Evolutionary conservation across 23 tunicate genomes (phyloP), one percentile per base, ranked within the genome.

Genomic region (Pegea sp.): DNA sequence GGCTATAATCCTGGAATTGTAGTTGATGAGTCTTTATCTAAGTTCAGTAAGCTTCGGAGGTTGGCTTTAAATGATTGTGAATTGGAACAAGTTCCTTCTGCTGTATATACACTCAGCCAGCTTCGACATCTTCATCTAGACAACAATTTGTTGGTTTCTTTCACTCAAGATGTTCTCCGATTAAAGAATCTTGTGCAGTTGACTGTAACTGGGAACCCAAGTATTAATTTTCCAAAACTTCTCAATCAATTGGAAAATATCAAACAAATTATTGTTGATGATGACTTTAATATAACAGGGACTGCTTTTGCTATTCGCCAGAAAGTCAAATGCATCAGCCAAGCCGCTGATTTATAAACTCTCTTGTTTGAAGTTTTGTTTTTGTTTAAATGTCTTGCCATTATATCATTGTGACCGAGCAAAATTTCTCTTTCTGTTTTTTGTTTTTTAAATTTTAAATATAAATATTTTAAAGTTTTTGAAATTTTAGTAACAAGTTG

Each of bases 31-130:
- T 56, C 60, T 19, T 58, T 84, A n/a, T 68, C 78, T 32, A 77
- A 77, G 44, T 63, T 84, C 31, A 63, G 95, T 72, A 77, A 63
- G 22, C 33, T 84, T 50, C 80, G 65, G 44, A 73, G 64, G 49
- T 84, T 84, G 0, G 86, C 86, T 13, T 31, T 84, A 44, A 84
- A 84, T 43, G 69, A 52, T 21, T 84, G 95, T 51, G 95, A 33
- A 3, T 58, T 84, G 25, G 68, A 58, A 22, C 26, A 31, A 20
- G 63, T 84, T 22, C 84, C 95, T 3, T 26, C 29, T 3, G 64
- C 84, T 0, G 61, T 84, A 1, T 84, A 51, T 53, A 67, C 76
- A 18, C 71, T 84, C 20, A 58, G 64, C 4, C 64, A 72, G 44
- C 57, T 84, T 16, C 64, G 73, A 8, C 76, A 73, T 64, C 31